Evolutionary conservation across 2,888 invertebrate genomes (phyloP).

Genomic region (Theretra japonica): DNA sequence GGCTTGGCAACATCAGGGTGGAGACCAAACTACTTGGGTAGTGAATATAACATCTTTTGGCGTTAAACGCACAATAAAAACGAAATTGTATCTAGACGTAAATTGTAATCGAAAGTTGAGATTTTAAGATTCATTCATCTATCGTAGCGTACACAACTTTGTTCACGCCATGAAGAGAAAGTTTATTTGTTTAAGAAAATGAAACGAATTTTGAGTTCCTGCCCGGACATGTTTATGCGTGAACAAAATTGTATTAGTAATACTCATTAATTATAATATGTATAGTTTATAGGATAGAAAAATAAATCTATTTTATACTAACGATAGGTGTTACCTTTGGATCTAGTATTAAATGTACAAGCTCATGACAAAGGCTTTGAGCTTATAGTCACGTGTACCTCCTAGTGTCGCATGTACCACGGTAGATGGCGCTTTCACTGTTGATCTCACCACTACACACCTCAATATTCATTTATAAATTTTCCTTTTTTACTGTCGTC

Average conservation of each 20-base stretch:
- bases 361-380: slow-evolving; percentile 45
- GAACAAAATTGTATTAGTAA: slow-evolving; percentile 47
- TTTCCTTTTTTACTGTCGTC: not conserved
- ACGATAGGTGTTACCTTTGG: slow-evolving; percentile 29
- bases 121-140: slow-evolving; percentile 21
- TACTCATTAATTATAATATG: slow-evolving; percentile 67
- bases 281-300: slow-evolving; percentile 73
- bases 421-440: slow-evolving; percentile 59
- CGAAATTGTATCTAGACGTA: slow-evolving; percentile 17
- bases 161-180: slow-evolving; percentile 21
- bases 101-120: slow-evolving; percentile 10
- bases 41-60: slow-evolving; percentile 8
- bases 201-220: slow-evolving; percentile 4
- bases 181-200: slow-evolving; percentile 8
- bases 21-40: slow-evolving; percentile 11
- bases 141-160: slow-evolving; percentile 17
- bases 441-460: slow-evolving; percentile 46
- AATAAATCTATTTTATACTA: slow-evolving; percentile 83
- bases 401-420: slow-evolving; percentile 55
- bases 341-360: slow-evolving; percentile 30
- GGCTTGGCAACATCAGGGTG: slow-evolving; percentile 23
- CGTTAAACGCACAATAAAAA: slow-evolving; percentile 23
- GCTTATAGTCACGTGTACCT: slow-evolving; percentile 60
- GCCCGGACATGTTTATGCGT: slow-evolving; percentile 27
- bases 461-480: not conserved